Percentiles rank a stretch among this genome's conserved stretches.
Evolutionary conservation across 2,888 invertebrate species (phyloP).

Genomic region (Celastrina argiolus): DNA sequence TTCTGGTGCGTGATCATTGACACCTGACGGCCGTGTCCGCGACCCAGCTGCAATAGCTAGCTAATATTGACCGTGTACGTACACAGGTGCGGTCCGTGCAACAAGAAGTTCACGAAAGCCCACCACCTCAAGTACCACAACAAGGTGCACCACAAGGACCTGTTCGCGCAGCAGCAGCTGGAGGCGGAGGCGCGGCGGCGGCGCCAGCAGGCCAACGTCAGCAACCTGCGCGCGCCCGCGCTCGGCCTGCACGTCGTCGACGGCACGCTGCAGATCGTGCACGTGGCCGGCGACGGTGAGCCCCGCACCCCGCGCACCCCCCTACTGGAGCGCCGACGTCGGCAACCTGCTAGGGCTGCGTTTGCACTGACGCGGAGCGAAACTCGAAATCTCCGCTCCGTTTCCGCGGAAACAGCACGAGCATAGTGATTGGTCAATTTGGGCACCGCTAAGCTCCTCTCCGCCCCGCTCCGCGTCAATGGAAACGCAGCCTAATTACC

Average conservation of each 20-base stretch:
- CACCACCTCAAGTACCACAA: constrained; percentile 75
- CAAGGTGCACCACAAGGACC: constrained; percentile 74
- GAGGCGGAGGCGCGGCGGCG: constrained; percentile 68
- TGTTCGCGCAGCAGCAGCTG: constrained; percentile 66
- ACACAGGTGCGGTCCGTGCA: constrained; percentile 63
- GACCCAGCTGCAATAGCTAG: no score
- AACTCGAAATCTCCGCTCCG: no score
- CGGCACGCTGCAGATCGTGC: constrained; percentile 58
- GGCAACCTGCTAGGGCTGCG: no score
- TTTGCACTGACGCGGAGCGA: no score
- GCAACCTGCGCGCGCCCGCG: constrained; percentile 53
- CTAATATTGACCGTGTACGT: neutral
- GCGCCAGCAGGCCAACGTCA: constrained; percentile 62
- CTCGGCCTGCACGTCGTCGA: constrained; percentile 61
- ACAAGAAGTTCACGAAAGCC: constrained; percentile 74
- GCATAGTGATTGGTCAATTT: no score
- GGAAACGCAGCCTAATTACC: no score
- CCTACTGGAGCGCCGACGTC: neutral
- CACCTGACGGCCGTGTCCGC: no score
- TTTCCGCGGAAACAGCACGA: no score
- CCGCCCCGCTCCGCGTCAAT: no score
- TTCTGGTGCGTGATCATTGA: no score
- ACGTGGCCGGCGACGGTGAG: constrained; percentile 51
- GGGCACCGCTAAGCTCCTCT: no score
- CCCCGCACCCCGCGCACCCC: neutral